Base-by-base conservation (phyloP, 1,140 invertebrate genomes). In the Armadillidium nasatum region DNA sequence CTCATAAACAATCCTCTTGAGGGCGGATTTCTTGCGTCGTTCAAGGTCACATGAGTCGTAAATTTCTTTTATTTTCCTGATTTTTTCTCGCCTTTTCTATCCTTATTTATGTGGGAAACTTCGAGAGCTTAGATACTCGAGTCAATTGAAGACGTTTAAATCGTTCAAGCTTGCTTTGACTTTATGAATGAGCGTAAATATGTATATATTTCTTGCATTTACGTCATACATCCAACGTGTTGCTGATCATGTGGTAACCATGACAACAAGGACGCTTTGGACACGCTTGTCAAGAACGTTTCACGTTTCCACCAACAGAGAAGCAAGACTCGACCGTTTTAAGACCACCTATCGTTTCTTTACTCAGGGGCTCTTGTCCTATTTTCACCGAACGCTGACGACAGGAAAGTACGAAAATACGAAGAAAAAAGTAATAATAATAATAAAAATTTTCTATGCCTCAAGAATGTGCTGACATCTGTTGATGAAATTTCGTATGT, bases 21-120 rank as follows among this genome's bases (percentile, higher is more conserved):
- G 46, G 46, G 46, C 46, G 50, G 50, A 60, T 19, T 60, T 19
- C 19, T 13, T 19, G 2, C 50, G 50, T 7, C 50, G 1, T 60
- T 60, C 50, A 60, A 60, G 50, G 50, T 60, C 50, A 50, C 46
- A 60, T 15, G 50, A 60, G 50, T 60, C 50, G 50, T 60, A 60
- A 60, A 60, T 60, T 60, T 60, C 1, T 60, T 60, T 60, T 19
- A 60, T 60, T 19, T 60, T 15, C 19, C 19, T 60, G 11, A 19
- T 19, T 60, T 60, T 60, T 60, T 13, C 19, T 60, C 19, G 19
- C 7, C 4, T 19, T 60, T 60, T 7, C 50, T 60, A 2, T 13
- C 7, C 19, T 13, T 60, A 15, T 60, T 60, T 60, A 15, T 19
- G 11, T 60, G 11, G 11, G 19, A 60, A 60, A 60, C 19, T 60